Evolutionary conservation across 2,888 invertebrate genomes (phyloP), one percentile per base, ranked within the genome.

Genomic region (Drosophila hamatofila): DNA sequence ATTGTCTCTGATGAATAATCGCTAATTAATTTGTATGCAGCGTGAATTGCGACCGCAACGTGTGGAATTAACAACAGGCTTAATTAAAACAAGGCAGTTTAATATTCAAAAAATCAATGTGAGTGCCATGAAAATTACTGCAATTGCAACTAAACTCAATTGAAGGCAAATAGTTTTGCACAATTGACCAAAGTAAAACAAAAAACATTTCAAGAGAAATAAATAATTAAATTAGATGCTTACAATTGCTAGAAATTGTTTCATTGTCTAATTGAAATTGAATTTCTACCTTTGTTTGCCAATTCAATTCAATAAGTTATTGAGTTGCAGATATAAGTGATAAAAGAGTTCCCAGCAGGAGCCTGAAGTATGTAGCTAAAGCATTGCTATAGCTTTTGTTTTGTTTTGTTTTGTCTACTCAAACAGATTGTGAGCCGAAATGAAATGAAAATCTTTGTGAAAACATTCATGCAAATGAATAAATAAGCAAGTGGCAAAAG

Each of bases 381-480:
- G 9, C 9, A 30, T 30, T 30, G 30, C 30, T 0, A 30, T 30
- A 30, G 42, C 42, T 2, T 37, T 3, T 16, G 16, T 25, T 16
- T 41, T 14, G 35, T 33, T 14, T 46, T n/a, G 37, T 42, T 44
- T 42, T n/a, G 16, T 7, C 23, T 21, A 9, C 44, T 23, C 46
- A 16, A 18, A 33, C 30, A 54, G 42, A 59, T 74, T 75, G 60
- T 41, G 23, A 30, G 42, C n/a, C 48, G 48, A 69, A 81, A 83
- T 75, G 68, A 84, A 81, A 87, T 83, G 82, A 87, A 72, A 82
- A 83, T 83, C 83, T 72, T 87, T 87, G 75, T 73, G 73, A 84
- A 84, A 84, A 84, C 73, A 83, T 87, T 81, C 82, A 83, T 87
- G 85, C 82, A 87, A 83, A 83, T 87, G 80, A 87, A 83, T 81